These are phyloP conservation scores for Daubentonia madagascariensis DNA, from an alignment of 2,113 vertebrate species.

Conservation along the genomic window DNA sequence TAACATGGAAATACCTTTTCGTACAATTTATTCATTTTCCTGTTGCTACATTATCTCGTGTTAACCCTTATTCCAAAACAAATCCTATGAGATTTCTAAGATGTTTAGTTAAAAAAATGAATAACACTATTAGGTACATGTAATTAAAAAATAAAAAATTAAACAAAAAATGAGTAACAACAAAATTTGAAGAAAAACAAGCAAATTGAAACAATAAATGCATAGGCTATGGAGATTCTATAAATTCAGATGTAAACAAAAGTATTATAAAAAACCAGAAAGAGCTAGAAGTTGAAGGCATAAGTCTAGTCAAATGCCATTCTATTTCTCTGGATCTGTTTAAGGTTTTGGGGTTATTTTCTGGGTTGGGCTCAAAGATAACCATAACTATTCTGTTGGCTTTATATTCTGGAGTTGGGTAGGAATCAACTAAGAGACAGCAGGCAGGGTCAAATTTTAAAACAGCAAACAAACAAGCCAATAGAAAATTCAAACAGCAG, in stretches of 20 bases:
- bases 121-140: background rate
- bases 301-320: background rate
- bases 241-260: background rate
- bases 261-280: background rate
- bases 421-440: background rate
- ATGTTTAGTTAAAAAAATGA: background rate
- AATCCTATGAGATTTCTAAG: background rate
- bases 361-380: fast-evolving
- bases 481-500: background rate
- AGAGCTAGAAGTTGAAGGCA: background rate
- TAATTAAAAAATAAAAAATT: no score
- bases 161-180: background rate
- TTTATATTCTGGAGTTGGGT: background rate
- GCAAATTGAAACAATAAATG: background rate
- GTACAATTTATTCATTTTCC: background rate
- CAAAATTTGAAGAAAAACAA: background rate
- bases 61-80: background rate
- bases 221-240: background rate
- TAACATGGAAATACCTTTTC: background rate
- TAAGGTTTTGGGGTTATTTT: background rate
- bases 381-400: background rate
- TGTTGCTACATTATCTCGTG: background rate
- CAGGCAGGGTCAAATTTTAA: background rate
- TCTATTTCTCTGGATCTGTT: background rate
- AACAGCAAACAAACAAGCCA: background rate